Conservation (phyloP, 2,113 vertebrate genomes). For the Hepsetus odoe region DNA sequence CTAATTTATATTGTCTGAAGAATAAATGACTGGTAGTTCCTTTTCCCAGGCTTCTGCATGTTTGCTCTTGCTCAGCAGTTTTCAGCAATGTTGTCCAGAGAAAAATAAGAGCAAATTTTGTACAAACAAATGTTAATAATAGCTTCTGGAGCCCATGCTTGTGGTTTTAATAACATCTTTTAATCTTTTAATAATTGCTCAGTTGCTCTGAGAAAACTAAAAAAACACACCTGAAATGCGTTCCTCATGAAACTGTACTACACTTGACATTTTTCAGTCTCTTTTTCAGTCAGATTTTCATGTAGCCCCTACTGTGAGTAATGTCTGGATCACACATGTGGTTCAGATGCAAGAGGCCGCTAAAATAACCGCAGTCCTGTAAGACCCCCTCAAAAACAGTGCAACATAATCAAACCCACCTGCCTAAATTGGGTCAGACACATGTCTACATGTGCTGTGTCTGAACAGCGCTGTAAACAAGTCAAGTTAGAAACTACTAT, state of each 20-base stretch:
- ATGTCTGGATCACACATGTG: constrained; percentile 26
- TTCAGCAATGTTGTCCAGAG: neutral
- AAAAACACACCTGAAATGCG: neutral
- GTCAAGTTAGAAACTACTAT: no score
- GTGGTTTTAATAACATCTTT: neutral
- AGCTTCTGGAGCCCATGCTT: neutral
- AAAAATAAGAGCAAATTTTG: neutral
- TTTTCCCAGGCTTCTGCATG: neutral
- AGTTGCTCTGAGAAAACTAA: neutral
- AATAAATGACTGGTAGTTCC: neutral
- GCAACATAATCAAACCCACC: constrained; percentile 37
- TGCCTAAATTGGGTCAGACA: constrained; percentile 17
- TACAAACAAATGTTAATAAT: neutral
- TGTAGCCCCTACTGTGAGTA: neutral
- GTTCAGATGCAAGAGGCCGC: neutral
- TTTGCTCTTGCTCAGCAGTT: neutral
- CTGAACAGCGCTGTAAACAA: constrained; percentile 10
- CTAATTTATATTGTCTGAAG: neutral
- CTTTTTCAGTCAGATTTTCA: neutral
- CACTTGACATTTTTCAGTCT: neutral
- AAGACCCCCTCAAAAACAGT: constrained; percentile 16
- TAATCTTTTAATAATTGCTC: neutral
- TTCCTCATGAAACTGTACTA: neutral
- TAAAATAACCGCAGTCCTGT: constrained; percentile 3
- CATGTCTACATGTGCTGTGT: neutral